These are phyloP conservation scores for Paguma larvata DNA, from an alignment of 2,797 vertebrate species.

Conservation along the genomic window DNA sequence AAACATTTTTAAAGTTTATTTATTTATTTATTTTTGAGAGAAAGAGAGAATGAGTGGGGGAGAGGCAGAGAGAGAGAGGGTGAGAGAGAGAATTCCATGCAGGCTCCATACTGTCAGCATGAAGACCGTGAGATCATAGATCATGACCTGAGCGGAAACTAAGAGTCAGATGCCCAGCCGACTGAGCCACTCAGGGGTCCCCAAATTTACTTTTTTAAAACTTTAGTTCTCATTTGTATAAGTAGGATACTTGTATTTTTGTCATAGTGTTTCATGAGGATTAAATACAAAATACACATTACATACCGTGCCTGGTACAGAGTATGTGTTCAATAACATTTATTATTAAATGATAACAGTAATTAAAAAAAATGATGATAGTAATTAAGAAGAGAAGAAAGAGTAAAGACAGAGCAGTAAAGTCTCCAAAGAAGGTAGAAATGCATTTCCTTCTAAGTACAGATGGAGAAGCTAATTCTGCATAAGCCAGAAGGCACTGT, in stretches of 20 bases:
- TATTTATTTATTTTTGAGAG: no score
- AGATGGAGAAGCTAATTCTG: background rate
- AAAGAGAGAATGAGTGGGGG: no score
- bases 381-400: slow-evolving; percentile 1
- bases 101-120: no score
- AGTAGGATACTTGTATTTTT: background rate
- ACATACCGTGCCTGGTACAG: background rate
- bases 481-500: background rate
- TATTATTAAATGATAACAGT: background rate
- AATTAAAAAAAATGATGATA: background rate
- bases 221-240: background rate
- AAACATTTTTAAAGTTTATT: background rate
- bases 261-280: background rate
- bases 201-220: background rate
- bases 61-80: no score
- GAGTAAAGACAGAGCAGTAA: background rate
- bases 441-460: background rate
- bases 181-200: no score
- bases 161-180: no score
- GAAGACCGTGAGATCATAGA: no score
- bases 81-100: no score
- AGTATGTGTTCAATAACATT: background rate
- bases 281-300: background rate
- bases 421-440: background rate
- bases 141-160: no score